Conservation (phyloP, 2,113 vertebrate genomes). For the Gracilinanus agilis region DNA sequence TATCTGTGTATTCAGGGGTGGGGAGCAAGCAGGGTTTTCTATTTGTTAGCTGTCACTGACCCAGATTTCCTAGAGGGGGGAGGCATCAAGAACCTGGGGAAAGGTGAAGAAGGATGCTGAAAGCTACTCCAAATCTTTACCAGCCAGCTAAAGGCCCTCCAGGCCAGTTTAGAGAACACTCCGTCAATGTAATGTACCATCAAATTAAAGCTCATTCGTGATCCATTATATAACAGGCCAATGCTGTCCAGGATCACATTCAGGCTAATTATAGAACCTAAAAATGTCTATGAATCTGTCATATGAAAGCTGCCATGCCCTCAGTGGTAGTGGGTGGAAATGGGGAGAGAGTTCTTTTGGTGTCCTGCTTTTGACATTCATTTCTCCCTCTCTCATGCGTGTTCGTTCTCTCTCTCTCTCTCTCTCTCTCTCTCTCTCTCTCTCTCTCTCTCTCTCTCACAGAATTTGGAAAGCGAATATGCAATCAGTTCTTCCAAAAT, state of each 20-base stretch:
- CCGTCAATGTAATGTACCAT: background rate
- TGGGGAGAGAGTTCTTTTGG: constrained; percentile 13
- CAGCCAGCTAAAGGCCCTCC: background rate
- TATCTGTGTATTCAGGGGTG: background rate
- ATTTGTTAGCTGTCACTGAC: background rate
- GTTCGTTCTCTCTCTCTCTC: too few species aligned
- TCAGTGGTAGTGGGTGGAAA: background rate
- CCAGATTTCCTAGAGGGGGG: background rate
- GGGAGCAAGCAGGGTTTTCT: background rate
- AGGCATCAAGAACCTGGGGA: background rate
- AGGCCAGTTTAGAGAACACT: background rate
- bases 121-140: background rate
- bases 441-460: constrained; percentile 30
- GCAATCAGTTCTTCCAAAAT: constrained; percentile 32
- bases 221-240: constrained; percentile 37
- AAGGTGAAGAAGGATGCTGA: background rate
- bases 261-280: constrained; percentile 15
- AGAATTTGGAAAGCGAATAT: constrained; percentile 51
- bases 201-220: constrained; percentile 18
- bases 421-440: too few species aligned
- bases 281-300: constrained; percentile 37
- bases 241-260: background rate
- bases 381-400: background rate
- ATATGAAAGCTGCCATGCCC: background rate
- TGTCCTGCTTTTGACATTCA: constrained; percentile 38